phyloP scores from a whole-genome alignment of 2,113 vertebrate genomes.

The Takifugu bimaculatus region DNA sequence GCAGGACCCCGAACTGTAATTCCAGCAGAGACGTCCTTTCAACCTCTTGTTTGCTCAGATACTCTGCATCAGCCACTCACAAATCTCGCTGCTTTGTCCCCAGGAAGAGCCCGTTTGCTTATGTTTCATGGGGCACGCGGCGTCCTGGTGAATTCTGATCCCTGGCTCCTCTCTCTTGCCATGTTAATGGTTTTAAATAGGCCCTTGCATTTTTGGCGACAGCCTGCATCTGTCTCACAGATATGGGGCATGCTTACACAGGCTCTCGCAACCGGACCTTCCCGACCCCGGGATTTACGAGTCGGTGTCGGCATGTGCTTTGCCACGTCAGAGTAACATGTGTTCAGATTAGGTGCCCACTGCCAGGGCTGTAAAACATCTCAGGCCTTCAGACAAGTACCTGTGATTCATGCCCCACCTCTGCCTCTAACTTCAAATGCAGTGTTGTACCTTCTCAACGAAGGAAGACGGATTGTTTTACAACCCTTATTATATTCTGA shows the following conservation, averaged over 20 bases:
- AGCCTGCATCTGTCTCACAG: slow-evolving; percentile 56
- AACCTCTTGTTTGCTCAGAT: slow-evolving; percentile 27
- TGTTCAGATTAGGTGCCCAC: slow-evolving; percentile 62
- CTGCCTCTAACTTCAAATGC: slow-evolving; percentile 7
- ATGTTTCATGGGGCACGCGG: slow-evolving; percentile 41
- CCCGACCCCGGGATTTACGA: slow-evolving; percentile 54
- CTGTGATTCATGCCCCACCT: slow-evolving; percentile 34
- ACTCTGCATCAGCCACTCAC: slow-evolving; percentile 25
- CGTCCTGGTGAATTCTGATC: slow-evolving; percentile 28
- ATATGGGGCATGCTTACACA: slow-evolving; percentile 43
- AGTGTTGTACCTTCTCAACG: background rate
- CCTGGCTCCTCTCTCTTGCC: slow-evolving; percentile 20
- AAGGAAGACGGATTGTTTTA: slow-evolving; percentile 16
- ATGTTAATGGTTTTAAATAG: slow-evolving; percentile 69
- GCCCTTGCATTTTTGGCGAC: slow-evolving; percentile 50
- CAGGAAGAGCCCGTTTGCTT: slow-evolving; percentile 16
- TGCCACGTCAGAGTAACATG: slow-evolving; percentile 52
- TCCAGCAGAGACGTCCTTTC: slow-evolving; percentile 24
- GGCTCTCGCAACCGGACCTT: slow-evolving; percentile 57
- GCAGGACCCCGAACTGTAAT: slow-evolving; percentile 8
- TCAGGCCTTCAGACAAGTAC: slow-evolving; percentile 59
- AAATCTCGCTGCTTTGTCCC: slow-evolving; percentile 25
- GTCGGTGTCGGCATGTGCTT: slow-evolving; percentile 49
- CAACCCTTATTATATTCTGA: slow-evolving; percentile 20
- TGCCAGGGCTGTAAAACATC: slow-evolving; percentile 58